Conservation (phyloP, 2,888 invertebrate genomes). For the Neuroscelio doddi region DNA sequence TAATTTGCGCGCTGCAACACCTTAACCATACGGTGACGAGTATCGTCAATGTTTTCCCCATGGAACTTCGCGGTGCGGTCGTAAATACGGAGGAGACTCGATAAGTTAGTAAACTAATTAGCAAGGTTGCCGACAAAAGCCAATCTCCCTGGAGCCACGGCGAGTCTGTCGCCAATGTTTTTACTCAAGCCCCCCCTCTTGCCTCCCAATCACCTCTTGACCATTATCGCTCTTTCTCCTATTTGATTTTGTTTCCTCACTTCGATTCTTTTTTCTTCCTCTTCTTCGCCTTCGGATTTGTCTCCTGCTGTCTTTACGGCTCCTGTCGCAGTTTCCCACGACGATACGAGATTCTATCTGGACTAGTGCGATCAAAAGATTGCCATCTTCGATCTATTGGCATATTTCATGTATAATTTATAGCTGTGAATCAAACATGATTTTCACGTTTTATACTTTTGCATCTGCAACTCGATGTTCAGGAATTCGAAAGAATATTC, state of each 20-base stretch:
- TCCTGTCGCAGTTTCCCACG: constrained; percentile 65
- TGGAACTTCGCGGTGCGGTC: constrained; percentile 44
- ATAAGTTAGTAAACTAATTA: constrained; percentile 73
- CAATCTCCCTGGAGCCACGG: constrained; percentile 59
- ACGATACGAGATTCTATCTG: constrained; percentile 47
- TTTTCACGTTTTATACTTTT: background rate
- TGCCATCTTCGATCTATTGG: constrained; percentile 35
- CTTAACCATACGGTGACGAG: constrained; percentile 60
- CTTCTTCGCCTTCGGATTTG: constrained; percentile 55
- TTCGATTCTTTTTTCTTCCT: constrained; percentile 57
- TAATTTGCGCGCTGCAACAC: constrained; percentile 53
- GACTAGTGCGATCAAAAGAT: background rate
- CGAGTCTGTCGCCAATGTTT: constrained; percentile 64
- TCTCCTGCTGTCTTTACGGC: constrained; percentile 61
- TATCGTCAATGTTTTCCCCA: constrained; percentile 54
- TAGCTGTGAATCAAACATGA: background rate
- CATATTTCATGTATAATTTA: constrained; percentile 17
- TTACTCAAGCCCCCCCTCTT: constrained; percentile 56
- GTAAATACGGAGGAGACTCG: constrained; percentile 64
- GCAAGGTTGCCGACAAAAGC: constrained; percentile 70
- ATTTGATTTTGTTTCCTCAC: constrained; percentile 57
- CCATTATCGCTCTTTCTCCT: constrained; percentile 51
- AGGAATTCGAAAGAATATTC: no score
- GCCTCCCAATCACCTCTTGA: constrained; percentile 36
- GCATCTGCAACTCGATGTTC: no score